Base-by-base conservation (phyloP, 2,888 invertebrate species). In the Drosophila rellima region DNA sequence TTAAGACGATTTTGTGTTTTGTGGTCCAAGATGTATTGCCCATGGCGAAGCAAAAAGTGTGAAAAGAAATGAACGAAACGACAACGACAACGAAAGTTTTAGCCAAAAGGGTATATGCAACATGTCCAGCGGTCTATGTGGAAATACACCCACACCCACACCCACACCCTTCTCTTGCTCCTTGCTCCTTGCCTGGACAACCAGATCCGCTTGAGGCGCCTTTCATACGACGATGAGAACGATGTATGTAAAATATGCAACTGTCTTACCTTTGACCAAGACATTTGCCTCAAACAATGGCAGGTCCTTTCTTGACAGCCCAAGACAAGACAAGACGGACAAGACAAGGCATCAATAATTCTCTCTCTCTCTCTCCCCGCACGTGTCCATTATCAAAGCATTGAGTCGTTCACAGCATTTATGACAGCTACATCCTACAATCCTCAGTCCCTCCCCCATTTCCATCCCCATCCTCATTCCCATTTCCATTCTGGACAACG, bases 1-100 rank as follows among this genome's bases (percentile, higher is more conserved):
- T 87, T 87, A 87, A 87, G 87, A 89, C 88, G 87, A 89, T 87
- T 87, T 87, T 85, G 80, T 88, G 82, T 84, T 88, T 85, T 85
- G 88, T 87, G 82, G 85, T 82, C 77, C 86, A 84, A 84, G 88
- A 84, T 78, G 83, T 88, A 84, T 84, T 77, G 88, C 83, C 83
- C 82, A 74, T 82, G 83, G 88, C 86, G 57, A 66, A 61, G 72
- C 78, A 72, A 70, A 77, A 79, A 85, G 85, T 88, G 83, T 87
- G 74, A 79, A 85, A 88, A 79, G 80, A 82, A 87, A 78, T 52
- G 52, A 54, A 62, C 54, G 45, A 44, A 60, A 73, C 65, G 75
- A 78, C 76, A 78, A 69, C 64, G 48, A 84, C 76, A 78, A 69
- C 64, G 48, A 84, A 82, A 84, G 67, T 82, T 84, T 71, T 45